Conservation (phyloP, 2,113 vertebrate species). For the Canis aureus region DNA sequence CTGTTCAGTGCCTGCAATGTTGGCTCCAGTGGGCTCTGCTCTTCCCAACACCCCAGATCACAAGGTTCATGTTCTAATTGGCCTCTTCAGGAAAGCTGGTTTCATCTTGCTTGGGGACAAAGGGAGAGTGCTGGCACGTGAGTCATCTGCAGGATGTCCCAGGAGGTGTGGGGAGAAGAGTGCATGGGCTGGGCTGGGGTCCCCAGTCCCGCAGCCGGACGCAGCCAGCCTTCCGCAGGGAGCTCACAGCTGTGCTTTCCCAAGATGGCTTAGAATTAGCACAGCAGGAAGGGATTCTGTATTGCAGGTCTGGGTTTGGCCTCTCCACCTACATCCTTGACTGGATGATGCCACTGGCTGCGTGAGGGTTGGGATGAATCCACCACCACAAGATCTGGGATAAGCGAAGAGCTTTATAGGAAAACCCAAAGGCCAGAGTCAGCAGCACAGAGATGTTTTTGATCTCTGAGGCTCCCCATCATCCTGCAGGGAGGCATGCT, state of each 20-base stretch:
- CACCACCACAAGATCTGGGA: neutral
- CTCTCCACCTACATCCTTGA: neutral
- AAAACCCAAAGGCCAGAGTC: neutral
- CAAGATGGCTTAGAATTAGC: neutral
- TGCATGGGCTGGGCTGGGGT: neutral
- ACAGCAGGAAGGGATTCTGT: neutral
- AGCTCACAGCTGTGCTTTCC: neutral
- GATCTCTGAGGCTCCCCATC: neutral
- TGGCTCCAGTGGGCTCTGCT: neutral
- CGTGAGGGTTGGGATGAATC: neutral
- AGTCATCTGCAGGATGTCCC: neutral
- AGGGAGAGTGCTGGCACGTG: neutral
- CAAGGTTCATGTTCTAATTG: neutral
- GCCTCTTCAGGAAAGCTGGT: neutral
- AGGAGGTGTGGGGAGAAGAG: neutral
- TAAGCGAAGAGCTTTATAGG: neutral
- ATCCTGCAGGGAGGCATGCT: neutral
- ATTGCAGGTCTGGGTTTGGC: neutral
- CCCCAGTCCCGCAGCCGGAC: too few species aligned
- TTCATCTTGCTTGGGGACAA: neutral
- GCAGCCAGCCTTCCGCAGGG: neutral
- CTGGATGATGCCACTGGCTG: fast-evolving
- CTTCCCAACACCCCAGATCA: neutral
- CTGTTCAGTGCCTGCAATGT: neutral
- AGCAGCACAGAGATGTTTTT: neutral